A percentile compares a stretch with the other conserved stretches of the same genome.
Conservation (phyloP, 2,797 vertebrate species). For the Phylloscopus collybita region DNA sequence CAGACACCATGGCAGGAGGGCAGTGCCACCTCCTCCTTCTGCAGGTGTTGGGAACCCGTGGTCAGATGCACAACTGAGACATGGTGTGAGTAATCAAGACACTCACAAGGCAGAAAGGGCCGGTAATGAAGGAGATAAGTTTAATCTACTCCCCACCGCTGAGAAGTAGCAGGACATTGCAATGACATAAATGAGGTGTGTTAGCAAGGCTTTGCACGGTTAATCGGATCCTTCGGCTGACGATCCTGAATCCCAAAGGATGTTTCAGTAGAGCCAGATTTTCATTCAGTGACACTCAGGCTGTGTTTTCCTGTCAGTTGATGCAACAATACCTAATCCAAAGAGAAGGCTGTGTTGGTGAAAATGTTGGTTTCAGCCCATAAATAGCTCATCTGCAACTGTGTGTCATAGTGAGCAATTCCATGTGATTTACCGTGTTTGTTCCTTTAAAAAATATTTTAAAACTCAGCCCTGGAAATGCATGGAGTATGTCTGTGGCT, state of each 20-base stretch:
- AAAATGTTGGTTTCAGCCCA: not conserved
- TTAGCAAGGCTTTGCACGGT: not conserved
- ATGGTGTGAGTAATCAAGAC: not conserved
- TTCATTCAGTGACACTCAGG: not conserved
- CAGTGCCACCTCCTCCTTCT: not conserved
- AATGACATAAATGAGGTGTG: not conserved
- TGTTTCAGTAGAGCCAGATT: not conserved
- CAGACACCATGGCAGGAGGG: not conserved
- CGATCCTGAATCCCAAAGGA: not conserved
- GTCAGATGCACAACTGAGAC: not conserved
- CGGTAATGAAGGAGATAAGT: not conserved
- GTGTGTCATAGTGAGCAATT: not conserved
- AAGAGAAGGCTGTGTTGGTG: not conserved
- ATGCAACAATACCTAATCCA: not conserved
- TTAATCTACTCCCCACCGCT: not conserved
- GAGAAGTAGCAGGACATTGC: not conserved
- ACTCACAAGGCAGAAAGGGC: not conserved
- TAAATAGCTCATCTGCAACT: not conserved
- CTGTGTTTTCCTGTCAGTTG: not conserved
- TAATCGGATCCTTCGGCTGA: not conserved
- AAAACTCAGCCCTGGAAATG: not conserved
- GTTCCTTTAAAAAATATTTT: not conserved
- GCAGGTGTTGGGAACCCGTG: not conserved
- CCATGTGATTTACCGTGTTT: not conserved
- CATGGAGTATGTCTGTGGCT: not conserved